Conservation (phyloP, 2,113 vertebrate species). For the Nibea albiflora region DNA sequence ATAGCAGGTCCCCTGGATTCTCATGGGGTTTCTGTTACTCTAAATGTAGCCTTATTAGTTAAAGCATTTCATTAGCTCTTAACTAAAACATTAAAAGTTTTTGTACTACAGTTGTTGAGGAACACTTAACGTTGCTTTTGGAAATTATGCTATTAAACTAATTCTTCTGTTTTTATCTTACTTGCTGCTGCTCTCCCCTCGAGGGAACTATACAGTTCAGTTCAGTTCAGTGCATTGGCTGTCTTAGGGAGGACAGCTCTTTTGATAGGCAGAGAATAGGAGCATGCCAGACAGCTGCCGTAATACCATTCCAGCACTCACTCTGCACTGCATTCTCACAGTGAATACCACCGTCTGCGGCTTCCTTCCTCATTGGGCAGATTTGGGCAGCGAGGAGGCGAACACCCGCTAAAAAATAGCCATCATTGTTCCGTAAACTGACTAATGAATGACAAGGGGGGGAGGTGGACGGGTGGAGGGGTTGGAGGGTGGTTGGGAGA, state of each 20-base stretch:
- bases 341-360: constrained; percentile 18
- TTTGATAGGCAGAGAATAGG: constrained; percentile 19
- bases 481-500: constrained; percentile 1
- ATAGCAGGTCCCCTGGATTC: not conserved
- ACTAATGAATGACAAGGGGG: constrained; percentile 67
- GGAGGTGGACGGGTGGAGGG: not conserved
- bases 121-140: no score
- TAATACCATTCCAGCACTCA: constrained; percentile 47
- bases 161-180: not conserved
- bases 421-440: constrained; percentile 71
- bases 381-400: constrained; percentile 35
- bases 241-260: not conserved
- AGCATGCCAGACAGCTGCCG: constrained; percentile 49
- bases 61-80: not conserved
- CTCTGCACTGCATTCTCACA: constrained; percentile 8
- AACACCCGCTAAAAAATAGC: constrained; percentile 54
- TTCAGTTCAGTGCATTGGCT: not conserved
- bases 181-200: not conserved
- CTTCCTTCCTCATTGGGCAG: constrained; percentile 55
- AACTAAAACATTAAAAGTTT: not conserved
- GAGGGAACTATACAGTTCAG: not conserved
- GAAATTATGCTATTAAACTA: not conserved
- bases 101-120: not conserved
- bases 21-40: not conserved
- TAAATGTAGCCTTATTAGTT: not conserved